Evolutionary conservation across 1,140 invertebrate species (phyloP).

Genomic region (Drosophila mauritiana): DNA sequence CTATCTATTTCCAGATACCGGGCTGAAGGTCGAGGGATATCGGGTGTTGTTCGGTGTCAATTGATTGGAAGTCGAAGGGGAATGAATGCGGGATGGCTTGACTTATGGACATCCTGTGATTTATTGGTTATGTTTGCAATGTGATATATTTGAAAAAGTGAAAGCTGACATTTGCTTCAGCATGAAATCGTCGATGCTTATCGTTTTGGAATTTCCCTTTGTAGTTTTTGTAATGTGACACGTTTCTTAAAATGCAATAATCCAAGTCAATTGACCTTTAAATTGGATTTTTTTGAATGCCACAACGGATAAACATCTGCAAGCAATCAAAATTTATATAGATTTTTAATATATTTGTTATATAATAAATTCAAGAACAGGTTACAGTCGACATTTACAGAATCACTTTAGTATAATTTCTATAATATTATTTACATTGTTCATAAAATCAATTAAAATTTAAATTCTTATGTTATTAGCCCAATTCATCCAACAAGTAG

Average conservation of each 20-base stretch:
- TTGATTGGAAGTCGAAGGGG: constrained; percentile 27
- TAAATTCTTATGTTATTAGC: not conserved
- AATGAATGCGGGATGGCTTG: constrained; percentile 19
- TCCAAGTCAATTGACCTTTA: not conserved
- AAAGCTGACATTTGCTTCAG: constrained; percentile 5
- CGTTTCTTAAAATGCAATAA: not conserved
- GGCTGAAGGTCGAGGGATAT: not conserved
- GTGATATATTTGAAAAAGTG: constrained; percentile 23
- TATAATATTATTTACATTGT: not conserved
- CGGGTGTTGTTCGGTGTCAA: constrained; percentile 17
- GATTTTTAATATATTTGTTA: no score
- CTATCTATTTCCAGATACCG: constrained; percentile 33
- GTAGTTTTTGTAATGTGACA: not conserved
- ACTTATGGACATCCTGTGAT: constrained; percentile 43
- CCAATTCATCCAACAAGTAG: not conserved
- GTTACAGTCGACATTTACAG: no score
- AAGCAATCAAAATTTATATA: not conserved
- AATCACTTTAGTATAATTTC: no score
- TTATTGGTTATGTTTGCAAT: constrained; percentile 22
- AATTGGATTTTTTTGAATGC: not conserved
- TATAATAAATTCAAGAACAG: no score
- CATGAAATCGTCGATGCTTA: not conserved
- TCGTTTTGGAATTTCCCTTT: constrained; percentile 5
- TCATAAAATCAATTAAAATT: not conserved
- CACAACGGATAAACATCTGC: not conserved